Percentiles rank a stretch among this genome's conserved stretches.
Evolutionary conservation across 2,797 vertebrate species (phyloP).

Genomic region (Lemur catta): DNA sequence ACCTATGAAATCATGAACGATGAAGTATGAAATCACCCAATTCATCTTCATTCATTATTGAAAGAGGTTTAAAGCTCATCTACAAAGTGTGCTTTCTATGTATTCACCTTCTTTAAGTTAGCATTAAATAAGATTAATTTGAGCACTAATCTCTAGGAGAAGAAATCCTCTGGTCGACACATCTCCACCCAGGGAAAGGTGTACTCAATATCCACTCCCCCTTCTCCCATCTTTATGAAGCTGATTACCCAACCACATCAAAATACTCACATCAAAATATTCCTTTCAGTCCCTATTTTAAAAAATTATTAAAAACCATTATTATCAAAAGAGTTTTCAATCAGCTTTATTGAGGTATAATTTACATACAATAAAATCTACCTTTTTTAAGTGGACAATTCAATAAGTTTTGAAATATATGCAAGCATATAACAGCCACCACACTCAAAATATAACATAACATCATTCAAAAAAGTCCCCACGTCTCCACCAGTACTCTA

Average conservation of each 20-base stretch:
- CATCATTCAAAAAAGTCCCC: neutral
- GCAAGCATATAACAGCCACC: neutral
- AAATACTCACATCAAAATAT: neutral
- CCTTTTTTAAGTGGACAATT: neutral
- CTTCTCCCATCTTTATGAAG: neutral
- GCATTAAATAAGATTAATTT: neutral
- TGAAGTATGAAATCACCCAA: neutral
- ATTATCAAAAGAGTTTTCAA: neutral
- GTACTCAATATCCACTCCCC: neutral
- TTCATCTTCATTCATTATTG: neutral
- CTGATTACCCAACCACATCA: neutral
- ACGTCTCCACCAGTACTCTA: neutral
- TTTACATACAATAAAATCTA: constrained; percentile 22
- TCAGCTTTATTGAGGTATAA: neutral
- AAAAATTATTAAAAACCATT: neutral
- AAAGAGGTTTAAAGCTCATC: neutral
- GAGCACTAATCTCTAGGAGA: neutral
- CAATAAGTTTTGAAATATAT: neutral
- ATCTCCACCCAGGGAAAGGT: neutral
- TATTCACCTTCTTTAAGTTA: neutral
- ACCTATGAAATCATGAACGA: neutral
- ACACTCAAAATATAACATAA: neutral
- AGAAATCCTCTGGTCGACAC: neutral
- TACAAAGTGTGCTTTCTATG: neutral
- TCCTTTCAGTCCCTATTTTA: neutral